Percentiles rank a stretch among this genome's conserved stretches.
phyloP scores from a whole-genome alignment of 2,797 vertebrate species.

The Peromyscus nudipes region DNA sequence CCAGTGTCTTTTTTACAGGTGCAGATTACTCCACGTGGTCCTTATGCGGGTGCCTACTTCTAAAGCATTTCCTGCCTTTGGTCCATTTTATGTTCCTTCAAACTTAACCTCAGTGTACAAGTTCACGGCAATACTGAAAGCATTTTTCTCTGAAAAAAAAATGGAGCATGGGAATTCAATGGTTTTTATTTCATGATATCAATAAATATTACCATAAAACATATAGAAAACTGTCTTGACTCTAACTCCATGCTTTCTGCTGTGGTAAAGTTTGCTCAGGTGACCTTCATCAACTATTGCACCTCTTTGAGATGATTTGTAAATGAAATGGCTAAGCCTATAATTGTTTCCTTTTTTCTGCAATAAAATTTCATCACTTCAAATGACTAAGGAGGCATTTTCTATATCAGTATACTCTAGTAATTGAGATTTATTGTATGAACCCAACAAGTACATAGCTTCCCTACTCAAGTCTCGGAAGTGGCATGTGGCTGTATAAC shows the following conservation, averaged over 20 bases:
- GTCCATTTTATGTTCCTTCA: conserved; percentile 47
- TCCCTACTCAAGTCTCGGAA: neutral
- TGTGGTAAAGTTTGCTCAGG: neutral
- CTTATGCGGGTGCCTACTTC: neutral
- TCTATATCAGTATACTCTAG: neutral
- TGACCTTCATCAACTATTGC: conserved; percentile 57
- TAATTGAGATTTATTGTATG: neutral
- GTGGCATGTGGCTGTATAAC: neutral
- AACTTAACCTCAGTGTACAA: conserved; percentile 62
- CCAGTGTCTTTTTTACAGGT: neutral
- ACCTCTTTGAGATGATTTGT: neutral
- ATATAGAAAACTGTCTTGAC: neutral
- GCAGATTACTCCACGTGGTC: conserved; percentile 46
- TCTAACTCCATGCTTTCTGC: neutral
- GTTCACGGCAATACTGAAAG: conserved; percentile 60
- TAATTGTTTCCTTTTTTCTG: neutral
- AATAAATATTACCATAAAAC: neutral
- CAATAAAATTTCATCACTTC: neutral
- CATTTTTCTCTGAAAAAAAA: neutral
- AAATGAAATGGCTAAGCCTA: conserved; percentile 4
- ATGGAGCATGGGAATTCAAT: neutral
- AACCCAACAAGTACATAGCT: neutral
- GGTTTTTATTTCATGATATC: conserved; percentile 40
- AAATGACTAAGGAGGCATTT: conserved; percentile 21
- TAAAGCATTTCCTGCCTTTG: conserved; percentile 33